phyloP scores from a whole-genome alignment of 1,140 invertebrate species.

The Drosophila varians region DNA sequence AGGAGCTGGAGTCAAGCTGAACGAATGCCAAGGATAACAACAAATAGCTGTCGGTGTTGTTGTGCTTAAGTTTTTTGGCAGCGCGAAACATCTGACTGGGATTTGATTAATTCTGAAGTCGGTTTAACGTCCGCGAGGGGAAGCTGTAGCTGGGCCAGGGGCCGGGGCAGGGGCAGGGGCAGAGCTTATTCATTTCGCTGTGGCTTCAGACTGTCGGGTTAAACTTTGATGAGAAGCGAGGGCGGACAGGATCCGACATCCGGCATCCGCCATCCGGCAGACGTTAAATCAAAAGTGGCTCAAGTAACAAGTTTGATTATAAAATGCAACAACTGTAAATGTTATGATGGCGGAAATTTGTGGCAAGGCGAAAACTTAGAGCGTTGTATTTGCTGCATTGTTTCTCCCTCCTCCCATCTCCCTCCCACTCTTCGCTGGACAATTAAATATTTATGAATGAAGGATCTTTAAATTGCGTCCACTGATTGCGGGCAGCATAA shows the following conservation, averaged over 20 bases:
- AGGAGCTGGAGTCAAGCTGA: slow-evolving; percentile 10
- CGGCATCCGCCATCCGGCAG: slow-evolving; percentile 15
- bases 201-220: slow-evolving; percentile 71
- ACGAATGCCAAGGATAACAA: slow-evolving; percentile 67
- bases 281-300: slow-evolving; percentile 70
- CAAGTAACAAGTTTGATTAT: slow-evolving; percentile 76
- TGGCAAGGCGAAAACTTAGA: slow-evolving; percentile 21
- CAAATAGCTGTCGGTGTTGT: slow-evolving; percentile 58
- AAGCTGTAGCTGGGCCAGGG: neutral
- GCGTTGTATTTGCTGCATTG: slow-evolving; percentile 39
- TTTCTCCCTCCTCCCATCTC: no score
- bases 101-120: slow-evolving; percentile 81
- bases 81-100: slow-evolving; percentile 77
- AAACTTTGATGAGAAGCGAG: slow-evolving; percentile 71
- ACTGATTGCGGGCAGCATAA: neutral
- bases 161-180: neutral
- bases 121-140: slow-evolving; percentile 67
- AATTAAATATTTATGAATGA: slow-evolving; percentile 38
- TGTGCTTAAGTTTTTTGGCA: slow-evolving; percentile 79
- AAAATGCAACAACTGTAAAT: slow-evolving; percentile 80
- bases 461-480: slow-evolving; percentile 23
- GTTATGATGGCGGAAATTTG: slow-evolving; percentile 71
- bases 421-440: slow-evolving; percentile 7
- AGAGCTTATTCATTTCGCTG: slow-evolving; percentile 74
- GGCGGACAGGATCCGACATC: no score